Base-by-base conservation (phyloP, 2,888 invertebrate genomes). In the Drosophila bunnanda region DNA sequence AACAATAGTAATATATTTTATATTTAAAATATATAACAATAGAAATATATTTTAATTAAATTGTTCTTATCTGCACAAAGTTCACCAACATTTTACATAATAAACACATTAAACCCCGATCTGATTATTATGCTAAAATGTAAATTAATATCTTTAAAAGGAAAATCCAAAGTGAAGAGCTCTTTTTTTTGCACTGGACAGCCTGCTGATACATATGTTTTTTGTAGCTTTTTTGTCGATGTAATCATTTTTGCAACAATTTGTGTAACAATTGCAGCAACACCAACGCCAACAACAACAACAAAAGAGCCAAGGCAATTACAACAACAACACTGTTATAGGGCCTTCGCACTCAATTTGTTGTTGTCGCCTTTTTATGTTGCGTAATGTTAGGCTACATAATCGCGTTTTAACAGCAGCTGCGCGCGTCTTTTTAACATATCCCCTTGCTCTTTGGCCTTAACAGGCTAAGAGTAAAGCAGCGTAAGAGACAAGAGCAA, bases 341-440 rank as follows among this genome's bases (percentile, higher is more conserved):
- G 74, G 56, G 46, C 44, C 65, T 52, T 28, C 34, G 55, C 46
- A 65, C 59, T 50, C 58, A 62, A 54, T 76, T 72, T 43, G 39
- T 56, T 53, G 38, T 36, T 36, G 36, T n/a, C 65, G 72, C 66
- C 77, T 71, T 82, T 86, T 72, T 75, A 79, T 79, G 87, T 85
- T 85, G 85, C 89, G 89, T 85, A 89, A 89, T 89, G 85, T 85
- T 89, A 89, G 88, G 85, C 82, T 81, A 85, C 83, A 83, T 83
- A 83, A 88, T 88, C 88, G 82, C 74, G 73, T 77, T 79, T 76
- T 86, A 82, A 83, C 82, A 77, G 58, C 83, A 71, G 62, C 75
- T 43, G 72, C 76, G 39, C 77, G 58, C 65, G 36, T 43, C 62
- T 59, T 59, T 60, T 60, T 46, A 58, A 76, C 61, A 61, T 58